phyloP scores from a whole-genome alignment of 2,888 invertebrate genomes.

The Andrena minutula region DNA sequence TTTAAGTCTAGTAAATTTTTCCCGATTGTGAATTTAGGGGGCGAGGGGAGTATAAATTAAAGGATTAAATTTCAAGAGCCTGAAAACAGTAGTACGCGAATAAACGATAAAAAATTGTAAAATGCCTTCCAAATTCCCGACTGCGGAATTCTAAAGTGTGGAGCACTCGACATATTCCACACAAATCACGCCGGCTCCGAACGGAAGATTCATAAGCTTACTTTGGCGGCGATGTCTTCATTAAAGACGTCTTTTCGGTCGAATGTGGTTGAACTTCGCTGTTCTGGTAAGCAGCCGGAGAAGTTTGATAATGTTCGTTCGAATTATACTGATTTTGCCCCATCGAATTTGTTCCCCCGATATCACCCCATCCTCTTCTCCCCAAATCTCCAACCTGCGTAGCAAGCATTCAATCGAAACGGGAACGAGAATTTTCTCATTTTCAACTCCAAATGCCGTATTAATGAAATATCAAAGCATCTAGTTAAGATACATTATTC shows the following conservation, averaged over 20 bases:
- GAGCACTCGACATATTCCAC: too few relatives aligned
- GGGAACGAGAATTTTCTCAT: background rate
- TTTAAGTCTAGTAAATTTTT: too few relatives aligned
- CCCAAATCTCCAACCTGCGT: constrained; percentile 89
- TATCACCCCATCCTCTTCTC: constrained; percentile 89
- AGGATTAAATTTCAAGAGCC: too few relatives aligned
- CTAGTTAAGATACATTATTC: background rate
- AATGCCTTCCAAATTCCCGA: too few relatives aligned
- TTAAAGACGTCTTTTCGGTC: constrained; percentile 81
- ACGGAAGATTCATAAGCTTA: constrained; percentile 54
- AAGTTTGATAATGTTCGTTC: constrained; percentile 80
- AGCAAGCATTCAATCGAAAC: background rate
- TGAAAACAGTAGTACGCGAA: too few relatives aligned
- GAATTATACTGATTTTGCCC: constrained; percentile 81
- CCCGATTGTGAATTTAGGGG: too few relatives aligned
- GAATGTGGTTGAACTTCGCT: constrained; percentile 73
- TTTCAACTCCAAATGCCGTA: background rate
- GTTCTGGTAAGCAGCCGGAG: constrained; percentile 78
- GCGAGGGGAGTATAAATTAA: too few relatives aligned
- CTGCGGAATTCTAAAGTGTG: too few relatives aligned
- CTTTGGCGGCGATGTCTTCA: constrained; percentile 77
- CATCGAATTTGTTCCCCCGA: constrained; percentile 86
- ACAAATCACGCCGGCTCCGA: too few relatives aligned
- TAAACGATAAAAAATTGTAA: too few relatives aligned
- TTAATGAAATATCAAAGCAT: constrained; percentile 9